Evolutionary conservation across 2,797 vertebrate species (phyloP), one percentile per base, ranked within the genome.

Genomic region (Leptodactylus fallax): DNA sequence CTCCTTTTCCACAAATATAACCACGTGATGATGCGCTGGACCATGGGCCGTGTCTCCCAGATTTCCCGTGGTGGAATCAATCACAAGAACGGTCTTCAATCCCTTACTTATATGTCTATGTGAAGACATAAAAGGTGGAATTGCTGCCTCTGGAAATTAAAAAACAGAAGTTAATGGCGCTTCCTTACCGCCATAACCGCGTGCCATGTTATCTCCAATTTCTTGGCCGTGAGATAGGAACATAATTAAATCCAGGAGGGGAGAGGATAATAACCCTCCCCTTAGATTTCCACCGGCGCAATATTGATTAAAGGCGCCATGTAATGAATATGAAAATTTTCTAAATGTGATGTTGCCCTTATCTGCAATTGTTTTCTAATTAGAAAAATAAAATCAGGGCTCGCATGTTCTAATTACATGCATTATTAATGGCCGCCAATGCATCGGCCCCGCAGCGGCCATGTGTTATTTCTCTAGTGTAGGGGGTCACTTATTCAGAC

Each of bases 361-460:
- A 92, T 92, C 92, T 92, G 89, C 91, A 92, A 92, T 92, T 91
- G 93, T 93, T 93, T 93, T 90, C 84, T 93, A 93, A 94, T 93
- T 94, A 93, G 91, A 91, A 92, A 93, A 92, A 81, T 90, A 92
- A 93, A 92, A 87, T 82, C 92, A 92, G 92, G 91, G 92, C 92
- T 90, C 91, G 92, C 90, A 86, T 92, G 90, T 92, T 92, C 90
- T 93, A 93, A 94, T 93, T 93, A 91, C 90, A 92, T 91, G 88
- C 89, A 90, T 94, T 94, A 93, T 94, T 93, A 93, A 93, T 93
- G 87, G 74, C n/a, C 47, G 3, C 16, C 13, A 45, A 21, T 27
- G 47, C 55, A 27, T 47, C n/a, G 51, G 23, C 19, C 83, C 14
- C 45, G 11, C 55, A 12, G 45, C 19, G 13, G 8, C 19, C 55